Evolutionary conservation across 1,140 invertebrate genomes (phyloP).

Genomic region (Nasonia longicornis): DNA sequence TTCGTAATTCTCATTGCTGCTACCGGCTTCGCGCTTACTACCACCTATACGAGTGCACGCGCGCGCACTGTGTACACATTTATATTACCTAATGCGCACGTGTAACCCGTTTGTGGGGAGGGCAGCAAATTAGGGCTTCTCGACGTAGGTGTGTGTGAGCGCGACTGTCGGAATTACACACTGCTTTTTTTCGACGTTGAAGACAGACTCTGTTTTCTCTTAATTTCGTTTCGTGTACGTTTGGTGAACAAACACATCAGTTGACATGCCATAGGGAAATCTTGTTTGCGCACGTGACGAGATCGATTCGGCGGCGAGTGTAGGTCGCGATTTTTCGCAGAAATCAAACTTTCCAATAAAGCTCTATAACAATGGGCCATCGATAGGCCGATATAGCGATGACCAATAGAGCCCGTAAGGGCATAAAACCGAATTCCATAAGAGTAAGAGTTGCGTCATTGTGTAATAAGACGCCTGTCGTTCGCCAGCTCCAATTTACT

Average conservation of each 20-base stretch:
- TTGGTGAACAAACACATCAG: too few relatives aligned
- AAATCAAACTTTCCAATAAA: not conserved
- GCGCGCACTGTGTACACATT: not conserved
- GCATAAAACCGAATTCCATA: not conserved
- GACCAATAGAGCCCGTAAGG: too few relatives aligned
- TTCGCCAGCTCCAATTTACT: not conserved
- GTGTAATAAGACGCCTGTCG: not conserved
- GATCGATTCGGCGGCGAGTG: not conserved
- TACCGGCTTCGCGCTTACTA: not conserved
- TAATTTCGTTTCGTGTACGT: too few relatives aligned
- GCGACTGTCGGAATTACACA: not conserved
- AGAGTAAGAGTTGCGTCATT: not conserved
- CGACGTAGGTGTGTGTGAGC: not conserved
- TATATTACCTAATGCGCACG: too few relatives aligned
- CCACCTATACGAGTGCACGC: not conserved
- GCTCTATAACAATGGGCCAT: too few relatives aligned
- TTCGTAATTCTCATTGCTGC: constrained; percentile 14
- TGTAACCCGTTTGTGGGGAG: not conserved
- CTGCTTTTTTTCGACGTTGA: not conserved
- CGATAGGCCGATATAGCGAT: too few relatives aligned
- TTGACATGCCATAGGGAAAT: too few relatives aligned
- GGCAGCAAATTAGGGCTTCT: not conserved
- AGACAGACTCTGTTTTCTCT: too few relatives aligned
- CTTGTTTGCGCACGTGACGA: too few relatives aligned
- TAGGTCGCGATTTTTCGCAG: not conserved